Base-by-base conservation (phyloP, 2,113 vertebrate genomes). In the Rissa tridactyla region DNA sequence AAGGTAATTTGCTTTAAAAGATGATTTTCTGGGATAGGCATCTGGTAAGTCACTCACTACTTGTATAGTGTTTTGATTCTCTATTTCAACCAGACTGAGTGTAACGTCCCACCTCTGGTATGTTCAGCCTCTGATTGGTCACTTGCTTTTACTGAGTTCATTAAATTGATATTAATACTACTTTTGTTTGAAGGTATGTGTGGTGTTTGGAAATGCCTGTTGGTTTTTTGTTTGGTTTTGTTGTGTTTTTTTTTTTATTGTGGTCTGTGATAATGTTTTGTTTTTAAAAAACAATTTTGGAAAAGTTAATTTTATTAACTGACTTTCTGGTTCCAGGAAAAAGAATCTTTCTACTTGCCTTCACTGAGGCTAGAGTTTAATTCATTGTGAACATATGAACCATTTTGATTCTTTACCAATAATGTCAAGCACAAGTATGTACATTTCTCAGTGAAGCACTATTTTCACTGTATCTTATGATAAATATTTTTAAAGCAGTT, bases 401-500 rank as follows among this genome's bases (percentile, higher is more conserved):
- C 3, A 5, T 61, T 85, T 73, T 40, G 34, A 36, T 79, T 79
- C 16, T 73, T 89, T 65, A 38, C 20, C 12, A 51, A 1, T 51
- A 64, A 58, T 80, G 71, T 65, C 18, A 80, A 60, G 42, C 62
- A 42, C 13, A 36, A 17, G 22, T 61, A 10, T 61, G 18, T 51
- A 12, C 2, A 3, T 85, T 92, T 66, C 44, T 66, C 46, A 64
- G 62, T 34, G 58, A 78, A 82, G 42, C 47, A 6, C 52, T 40
- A 2, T 82, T 91, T 94, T 87, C 15, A 21, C 22, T 47, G 6
- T n/a, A 22, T 58, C n/a, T 62, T 36, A 10, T 12, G 36, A 34
- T 46, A 62, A 80, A 9, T 71, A 29, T 38, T 95, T 95, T 93
- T 58, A 73, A 90, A 96, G 55, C 36, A 19, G 83, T 75, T 94